Evolutionary conservation across 2,113 vertebrate species (phyloP).

Genomic region (Carlito syrichta): DNA sequence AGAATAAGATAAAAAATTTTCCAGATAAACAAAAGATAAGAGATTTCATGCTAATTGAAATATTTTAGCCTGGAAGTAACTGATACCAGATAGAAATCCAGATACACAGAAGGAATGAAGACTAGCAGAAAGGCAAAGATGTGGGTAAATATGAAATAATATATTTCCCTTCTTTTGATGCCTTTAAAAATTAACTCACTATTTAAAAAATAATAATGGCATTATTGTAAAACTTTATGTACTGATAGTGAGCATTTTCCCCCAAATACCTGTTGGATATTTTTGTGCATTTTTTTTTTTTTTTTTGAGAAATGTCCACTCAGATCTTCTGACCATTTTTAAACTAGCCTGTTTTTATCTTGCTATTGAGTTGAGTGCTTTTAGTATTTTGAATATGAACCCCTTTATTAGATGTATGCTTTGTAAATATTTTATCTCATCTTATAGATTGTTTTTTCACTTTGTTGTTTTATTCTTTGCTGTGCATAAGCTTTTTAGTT

Average conservation of each 20-base stretch:
- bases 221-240: background rate
- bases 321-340: background rate
- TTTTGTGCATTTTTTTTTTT: background rate
- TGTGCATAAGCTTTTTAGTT: background rate
- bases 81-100: background rate
- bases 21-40: background rate
- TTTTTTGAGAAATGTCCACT: background rate
- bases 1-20: background rate
- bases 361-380: background rate
- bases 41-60: background rate
- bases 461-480: background rate
- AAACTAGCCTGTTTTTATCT: background rate
- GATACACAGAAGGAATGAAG: background rate
- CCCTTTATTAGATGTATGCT: background rate
- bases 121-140: background rate
- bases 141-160: background rate
- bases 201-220: background rate
- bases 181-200: background rate
- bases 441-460: background rate
- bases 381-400: background rate
- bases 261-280: background rate
- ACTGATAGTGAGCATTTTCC: background rate
- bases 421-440: background rate
- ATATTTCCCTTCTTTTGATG: background rate
- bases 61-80: background rate